These are phyloP conservation scores for Oxytorus armatus DNA, from an alignment of 2,888 invertebrate species.

Conservation along the genomic window DNA sequence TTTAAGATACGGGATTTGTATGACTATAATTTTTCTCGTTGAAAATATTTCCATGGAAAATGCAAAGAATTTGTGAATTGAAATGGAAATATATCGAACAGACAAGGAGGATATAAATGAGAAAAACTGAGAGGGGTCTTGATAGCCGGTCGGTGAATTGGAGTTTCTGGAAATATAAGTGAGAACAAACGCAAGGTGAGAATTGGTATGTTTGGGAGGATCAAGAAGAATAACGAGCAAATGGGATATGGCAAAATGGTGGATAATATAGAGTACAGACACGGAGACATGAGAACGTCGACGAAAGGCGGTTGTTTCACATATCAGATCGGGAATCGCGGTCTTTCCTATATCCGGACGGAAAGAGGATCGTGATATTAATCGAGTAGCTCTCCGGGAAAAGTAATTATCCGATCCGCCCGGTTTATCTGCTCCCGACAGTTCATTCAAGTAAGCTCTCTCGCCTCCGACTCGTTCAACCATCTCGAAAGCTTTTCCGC, in stretches of 20 bases:
- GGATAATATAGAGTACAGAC: neutral
- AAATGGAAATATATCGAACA: neutral
- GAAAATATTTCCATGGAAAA: no score
- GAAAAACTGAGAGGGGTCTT: constrained; percentile 1
- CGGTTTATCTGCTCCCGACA: constrained; percentile 75
- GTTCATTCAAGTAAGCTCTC: constrained; percentile 68
- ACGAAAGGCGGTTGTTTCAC: neutral
- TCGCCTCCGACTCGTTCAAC: constrained; percentile 28
- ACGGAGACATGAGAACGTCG: neutral
- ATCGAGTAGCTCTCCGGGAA: constrained; percentile 73
- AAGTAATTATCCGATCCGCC: constrained; percentile 75
- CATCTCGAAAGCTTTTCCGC: constrained; percentile 45
- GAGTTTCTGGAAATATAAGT: neutral
- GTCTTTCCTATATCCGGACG: constrained; percentile 38
- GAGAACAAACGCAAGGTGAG: no score
- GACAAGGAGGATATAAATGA: neutral
- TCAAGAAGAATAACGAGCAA: constrained; percentile 17
- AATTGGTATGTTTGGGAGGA: neutral
- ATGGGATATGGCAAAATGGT: constrained; percentile 12
- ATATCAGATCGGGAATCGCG: constrained; percentile 5
- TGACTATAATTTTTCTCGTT: no score
- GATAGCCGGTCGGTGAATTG: neutral
- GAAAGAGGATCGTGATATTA: constrained; percentile 71
- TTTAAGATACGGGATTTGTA: no score
- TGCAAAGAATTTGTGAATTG: no score